These are phyloP conservation scores for Steromphala cineraria DNA, from an alignment of 2,888 invertebrate genomes.

Conservation along the genomic window DNA sequence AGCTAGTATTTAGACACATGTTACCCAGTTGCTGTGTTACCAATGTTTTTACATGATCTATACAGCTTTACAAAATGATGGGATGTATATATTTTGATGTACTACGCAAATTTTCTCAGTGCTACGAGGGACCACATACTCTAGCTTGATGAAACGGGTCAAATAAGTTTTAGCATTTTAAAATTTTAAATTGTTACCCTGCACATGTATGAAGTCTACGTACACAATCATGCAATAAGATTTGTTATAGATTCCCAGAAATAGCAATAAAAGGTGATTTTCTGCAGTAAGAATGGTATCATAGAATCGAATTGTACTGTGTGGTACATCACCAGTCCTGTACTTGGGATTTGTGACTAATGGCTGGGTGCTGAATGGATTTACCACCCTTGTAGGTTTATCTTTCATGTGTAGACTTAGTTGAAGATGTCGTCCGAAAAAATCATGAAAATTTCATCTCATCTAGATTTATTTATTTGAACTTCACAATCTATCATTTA, in stretches of 20 bases:
- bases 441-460: too few relatives aligned
- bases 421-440: too few relatives aligned
- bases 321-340: too few relatives aligned
- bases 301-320: too few relatives aligned
- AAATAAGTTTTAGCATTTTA: slow-evolving; percentile 19
- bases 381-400: too few relatives aligned
- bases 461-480: too few relatives aligned
- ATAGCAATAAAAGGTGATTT: slow-evolving; percentile 9
- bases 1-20: too few relatives aligned
- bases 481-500: too few relatives aligned
- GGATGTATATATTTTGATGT: slow-evolving; percentile 13
- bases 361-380: too few relatives aligned
- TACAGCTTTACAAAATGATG: slow-evolving; percentile 4
- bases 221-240: slow-evolving; percentile 16
- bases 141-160: background rate
- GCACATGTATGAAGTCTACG: slow-evolving; percentile 9
- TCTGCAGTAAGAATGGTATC: background rate
- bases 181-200: slow-evolving; percentile 3
- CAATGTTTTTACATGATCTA: background rate
- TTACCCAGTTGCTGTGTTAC: background rate
- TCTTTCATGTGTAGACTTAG: too few relatives aligned
- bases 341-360: too few relatives aligned
- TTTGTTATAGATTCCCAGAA: background rate
- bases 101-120: slow-evolving; percentile 2
- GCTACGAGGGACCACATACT: slow-evolving; percentile 10